A percentile compares a stretch with the other conserved stretches of the same genome.
Evolutionary conservation across 2,888 invertebrate genomes (phyloP).

Genomic region (Hymenopus coronatus): DNA sequence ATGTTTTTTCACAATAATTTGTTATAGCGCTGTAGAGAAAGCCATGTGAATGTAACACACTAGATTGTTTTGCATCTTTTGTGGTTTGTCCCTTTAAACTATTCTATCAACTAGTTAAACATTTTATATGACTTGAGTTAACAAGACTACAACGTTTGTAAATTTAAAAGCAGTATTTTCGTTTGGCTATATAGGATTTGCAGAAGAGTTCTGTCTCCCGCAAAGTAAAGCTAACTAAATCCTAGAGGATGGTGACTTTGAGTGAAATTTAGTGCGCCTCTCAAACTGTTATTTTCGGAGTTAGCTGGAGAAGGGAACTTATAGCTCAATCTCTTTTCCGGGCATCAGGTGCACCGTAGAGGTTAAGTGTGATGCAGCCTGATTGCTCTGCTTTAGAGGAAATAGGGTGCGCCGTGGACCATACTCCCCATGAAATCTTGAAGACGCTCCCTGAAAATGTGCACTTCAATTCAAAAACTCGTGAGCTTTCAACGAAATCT

Average conservation of each 20-base stretch:
- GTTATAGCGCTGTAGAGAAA: no score
- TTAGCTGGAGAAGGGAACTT: neutral
- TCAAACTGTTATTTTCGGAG: neutral
- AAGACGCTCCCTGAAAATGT: neutral
- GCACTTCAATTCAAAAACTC: neutral
- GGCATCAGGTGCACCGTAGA: conserved; percentile 4
- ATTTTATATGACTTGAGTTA: no score
- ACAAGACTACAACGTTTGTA: no score
- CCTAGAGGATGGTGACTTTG: neutral
- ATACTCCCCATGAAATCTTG: neutral
- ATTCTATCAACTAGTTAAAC: no score
- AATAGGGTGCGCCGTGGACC: neutral
- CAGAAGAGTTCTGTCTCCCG: neutral
- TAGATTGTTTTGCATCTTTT: no score
- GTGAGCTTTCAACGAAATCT: no score
- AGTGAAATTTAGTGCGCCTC: neutral
- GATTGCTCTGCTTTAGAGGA: neutral
- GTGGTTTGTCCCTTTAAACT: no score
- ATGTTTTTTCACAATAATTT: no score
- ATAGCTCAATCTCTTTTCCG: neutral
- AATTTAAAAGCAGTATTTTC: no score
- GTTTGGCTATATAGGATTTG: no score
- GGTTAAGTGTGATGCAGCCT: conserved; percentile 14
- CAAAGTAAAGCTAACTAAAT: neutral
- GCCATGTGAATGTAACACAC: no score